Percentiles rank a stretch among this genome's conserved stretches.
These are phyloP conservation scores for Nephotettix cincticeps DNA, from an alignment of 1,140 invertebrate species.

Conservation along the genomic window DNA sequence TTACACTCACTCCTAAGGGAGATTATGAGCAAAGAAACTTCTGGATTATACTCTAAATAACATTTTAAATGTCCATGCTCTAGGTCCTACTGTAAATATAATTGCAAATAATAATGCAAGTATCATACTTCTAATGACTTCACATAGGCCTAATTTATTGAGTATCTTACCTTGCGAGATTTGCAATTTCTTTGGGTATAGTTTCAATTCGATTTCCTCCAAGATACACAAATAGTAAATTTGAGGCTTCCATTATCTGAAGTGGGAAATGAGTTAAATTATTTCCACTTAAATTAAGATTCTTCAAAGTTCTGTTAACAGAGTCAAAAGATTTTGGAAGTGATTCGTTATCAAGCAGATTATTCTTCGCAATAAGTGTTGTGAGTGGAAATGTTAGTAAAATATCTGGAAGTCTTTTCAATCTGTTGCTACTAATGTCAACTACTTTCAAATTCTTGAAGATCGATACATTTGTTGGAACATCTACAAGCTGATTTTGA, in stretches of 20 bases:
- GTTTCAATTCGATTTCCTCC: constrained; percentile 83
- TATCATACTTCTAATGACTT: no score
- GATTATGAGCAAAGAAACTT: no score
- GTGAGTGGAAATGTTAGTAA: constrained; percentile 71
- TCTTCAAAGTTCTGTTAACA: constrained; percentile 59
- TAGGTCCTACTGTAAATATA: no score
- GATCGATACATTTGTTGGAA: constrained; percentile 54
- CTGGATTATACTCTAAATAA: no score
- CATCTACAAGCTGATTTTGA: constrained; percentile 63
- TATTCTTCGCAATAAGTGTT: constrained; percentile 84
- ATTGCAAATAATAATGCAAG: no score
- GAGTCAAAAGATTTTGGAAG: constrained; percentile 81
- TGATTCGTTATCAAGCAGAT: constrained; percentile 74
- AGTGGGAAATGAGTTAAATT: constrained; percentile 78
- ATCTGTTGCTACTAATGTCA: constrained; percentile 86
- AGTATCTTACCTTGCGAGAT: constrained; percentile 70
- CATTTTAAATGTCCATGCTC: no score
- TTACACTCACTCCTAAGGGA: no score
- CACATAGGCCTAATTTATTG: no score
- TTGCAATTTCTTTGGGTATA: constrained; percentile 79
- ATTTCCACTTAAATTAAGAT: constrained; percentile 93
- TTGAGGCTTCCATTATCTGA: constrained; percentile 76
- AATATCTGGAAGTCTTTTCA: constrained; percentile 72
- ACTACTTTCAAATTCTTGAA: constrained; percentile 71
- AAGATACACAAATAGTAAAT: constrained; percentile 82